These are phyloP conservation scores for Hipposideros armiger DNA, from an alignment of 2,113 vertebrate species.

Conservation along the genomic window DNA sequence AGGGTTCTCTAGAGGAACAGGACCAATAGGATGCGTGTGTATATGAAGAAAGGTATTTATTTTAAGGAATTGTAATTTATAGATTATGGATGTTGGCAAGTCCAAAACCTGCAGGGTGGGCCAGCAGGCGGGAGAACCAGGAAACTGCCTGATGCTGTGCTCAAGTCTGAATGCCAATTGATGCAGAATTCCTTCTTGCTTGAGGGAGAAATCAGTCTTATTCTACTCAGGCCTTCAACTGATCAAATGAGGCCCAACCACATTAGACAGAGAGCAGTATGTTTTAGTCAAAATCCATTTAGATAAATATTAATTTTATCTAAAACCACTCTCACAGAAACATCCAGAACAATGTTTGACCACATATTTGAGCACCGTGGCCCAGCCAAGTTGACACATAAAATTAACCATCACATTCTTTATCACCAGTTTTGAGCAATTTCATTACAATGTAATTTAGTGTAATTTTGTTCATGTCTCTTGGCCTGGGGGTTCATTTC, in stretches of 20 bases:
- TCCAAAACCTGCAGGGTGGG: neutral
- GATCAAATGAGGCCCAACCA: neutral
- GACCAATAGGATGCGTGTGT: neutral
- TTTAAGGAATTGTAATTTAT: too few relatives aligned
- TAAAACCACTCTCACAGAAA: neutral
- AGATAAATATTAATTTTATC: neutral
- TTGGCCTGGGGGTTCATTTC: neutral
- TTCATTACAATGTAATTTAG: neutral
- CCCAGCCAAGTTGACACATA: neutral
- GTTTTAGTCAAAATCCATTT: neutral
- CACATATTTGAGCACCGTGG: neutral
- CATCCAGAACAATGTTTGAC: neutral
- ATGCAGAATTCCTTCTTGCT: neutral
- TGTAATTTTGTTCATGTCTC: neutral
- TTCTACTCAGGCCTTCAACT: neutral
- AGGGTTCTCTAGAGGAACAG: neutral
- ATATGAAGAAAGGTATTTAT: neutral
- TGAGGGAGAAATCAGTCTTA: neutral
- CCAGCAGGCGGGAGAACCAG: neutral
- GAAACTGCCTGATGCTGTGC: neutral
- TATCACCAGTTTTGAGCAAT: neutral
- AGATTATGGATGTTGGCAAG: neutral
- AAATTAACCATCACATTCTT: neutral
- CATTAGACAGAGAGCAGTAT: neutral
- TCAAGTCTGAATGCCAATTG: neutral